Conservation (phyloP, 2,113 vertebrate species). For the Ochotona curzoniae region DNA sequence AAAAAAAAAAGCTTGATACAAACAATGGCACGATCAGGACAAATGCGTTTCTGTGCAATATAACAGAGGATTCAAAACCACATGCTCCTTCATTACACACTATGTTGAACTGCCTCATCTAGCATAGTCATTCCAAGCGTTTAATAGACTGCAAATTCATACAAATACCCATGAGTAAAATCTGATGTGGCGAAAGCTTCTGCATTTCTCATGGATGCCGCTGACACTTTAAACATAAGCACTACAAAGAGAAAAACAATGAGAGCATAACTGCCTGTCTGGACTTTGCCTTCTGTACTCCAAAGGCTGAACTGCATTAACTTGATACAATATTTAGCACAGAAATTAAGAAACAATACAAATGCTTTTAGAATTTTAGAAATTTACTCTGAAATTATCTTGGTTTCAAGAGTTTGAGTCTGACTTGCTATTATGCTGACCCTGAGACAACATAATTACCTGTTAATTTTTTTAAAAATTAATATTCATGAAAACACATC, state of each 20-base stretch:
- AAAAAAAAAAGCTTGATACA: slow-evolving; percentile 2
- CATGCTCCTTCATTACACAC: slow-evolving; percentile 48
- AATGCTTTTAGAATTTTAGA: slow-evolving; percentile 53
- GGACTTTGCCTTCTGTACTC: slow-evolving; percentile 46
- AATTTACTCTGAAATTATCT: slow-evolving; percentile 51
- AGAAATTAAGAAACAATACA: slow-evolving; percentile 55
- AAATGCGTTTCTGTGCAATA: slow-evolving; percentile 14
- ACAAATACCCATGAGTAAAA: slow-evolving; percentile 66
- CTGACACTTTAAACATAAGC: slow-evolving; percentile 7
- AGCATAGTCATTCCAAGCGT: slow-evolving; percentile 63
- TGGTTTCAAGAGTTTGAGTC: slow-evolving; percentile 54
- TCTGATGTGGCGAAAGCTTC: neutral
- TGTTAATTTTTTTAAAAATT: neutral
- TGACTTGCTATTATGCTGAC: neutral
- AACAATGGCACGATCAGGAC: slow-evolving; percentile 34
- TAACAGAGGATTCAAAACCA: slow-evolving; percentile 36
- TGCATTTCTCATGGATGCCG: slow-evolving; percentile 39
- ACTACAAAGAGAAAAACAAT: slow-evolving; percentile 50
- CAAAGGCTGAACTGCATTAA: slow-evolving; percentile 41
- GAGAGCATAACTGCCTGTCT: neutral
- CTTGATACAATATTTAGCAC: slow-evolving; percentile 57
- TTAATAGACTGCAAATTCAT: slow-evolving; percentile 67
- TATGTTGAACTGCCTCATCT: slow-evolving; percentile 52
- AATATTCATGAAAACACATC: slow-evolving; percentile 46
- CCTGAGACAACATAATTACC: neutral